Evolutionary conservation across 2,113 vertebrate genomes (phyloP), one percentile per base, ranked within the genome.

Genomic region (Abramis brama): DNA sequence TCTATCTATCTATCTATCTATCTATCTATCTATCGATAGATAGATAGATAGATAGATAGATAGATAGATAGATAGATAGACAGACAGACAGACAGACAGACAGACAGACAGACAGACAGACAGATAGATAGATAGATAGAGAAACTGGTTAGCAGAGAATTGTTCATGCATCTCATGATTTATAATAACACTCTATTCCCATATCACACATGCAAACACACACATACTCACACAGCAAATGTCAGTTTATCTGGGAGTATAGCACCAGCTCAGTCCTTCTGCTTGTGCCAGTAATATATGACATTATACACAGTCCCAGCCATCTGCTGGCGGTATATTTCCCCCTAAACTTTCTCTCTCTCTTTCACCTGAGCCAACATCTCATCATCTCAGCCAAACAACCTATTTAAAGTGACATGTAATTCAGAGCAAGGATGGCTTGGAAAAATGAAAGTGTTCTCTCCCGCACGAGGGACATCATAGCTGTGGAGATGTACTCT

Each of bases 351-450:
- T 64, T 80, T 83, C 79, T 60, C 81, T 74, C 82, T 33, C 82
- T 39, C 59, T 74, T 59, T 85, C 79, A 50, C 21, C 74, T 80
- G 75, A 84, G 82, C 75, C 86, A 90, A 88, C 84, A 88, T 87
- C 83, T 79, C 85, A 88, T 88, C 86, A 89, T 88, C 86, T 77
- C 68, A 75, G 33, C 85, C 85, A 88, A 90, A 86, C 85, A 88
- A 87, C 85, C 88, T 88, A 89, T 89, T 89, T 91, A 88, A 88
- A 88, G 87, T 91, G 90, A 89, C 87, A 88, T 88, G 88, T 88
- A 89, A 89, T 89, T 89, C 87, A 82, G 85, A 84, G 85, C 33
- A 85, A 84, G 47, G 86, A 79, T 79, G 77, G 83, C 50, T 66
- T 33, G 60, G 82, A 87, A 82, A 87, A 88, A 89, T 87, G 66